Percentiles rank a stretch among this genome's conserved stretches.
Evolutionary conservation across 2,113 vertebrate genomes (phyloP).

Genomic region (Chionodraco myersi): DNA sequence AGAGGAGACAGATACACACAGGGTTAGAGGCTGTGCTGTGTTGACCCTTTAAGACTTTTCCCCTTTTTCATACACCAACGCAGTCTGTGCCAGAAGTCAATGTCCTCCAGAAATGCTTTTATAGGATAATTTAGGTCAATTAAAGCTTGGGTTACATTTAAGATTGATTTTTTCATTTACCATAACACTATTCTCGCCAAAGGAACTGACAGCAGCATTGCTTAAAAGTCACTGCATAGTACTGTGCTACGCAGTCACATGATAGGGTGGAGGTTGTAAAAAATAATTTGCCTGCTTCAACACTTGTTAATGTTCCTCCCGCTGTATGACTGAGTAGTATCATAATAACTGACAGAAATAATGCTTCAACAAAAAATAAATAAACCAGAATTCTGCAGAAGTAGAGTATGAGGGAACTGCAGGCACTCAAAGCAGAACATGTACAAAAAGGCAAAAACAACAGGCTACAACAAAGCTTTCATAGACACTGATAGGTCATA

Average conservation of each 20-base stretch:
- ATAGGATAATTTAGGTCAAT: constrained; percentile 7
- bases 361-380: not conserved
- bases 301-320: not conserved
- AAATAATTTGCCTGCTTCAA: not conserved
- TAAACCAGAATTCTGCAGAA: not conserved
- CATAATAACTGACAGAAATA: too few species aligned
- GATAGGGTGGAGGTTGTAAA: not conserved
- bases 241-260: not conserved
- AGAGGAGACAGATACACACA: constrained; percentile 26
- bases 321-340: too few species aligned
- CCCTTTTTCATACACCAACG: not conserved
- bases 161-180: not conserved
- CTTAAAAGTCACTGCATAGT: not conserved
- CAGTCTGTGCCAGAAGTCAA: not conserved
- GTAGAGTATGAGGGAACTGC: not conserved
- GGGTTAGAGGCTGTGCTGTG: not conserved
- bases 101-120: constrained; percentile 13
- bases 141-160: not conserved
- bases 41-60: not conserved
- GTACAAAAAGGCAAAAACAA: not conserved
- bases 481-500: constrained; percentile 27
- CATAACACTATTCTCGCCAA: not conserved
- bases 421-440: not conserved
- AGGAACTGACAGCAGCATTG: constrained; percentile 3
- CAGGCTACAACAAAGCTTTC: not conserved